These are phyloP conservation scores for Drosophila setifemur DNA, from an alignment of 1,140 invertebrate species.

Conservation along the genomic window DNA sequence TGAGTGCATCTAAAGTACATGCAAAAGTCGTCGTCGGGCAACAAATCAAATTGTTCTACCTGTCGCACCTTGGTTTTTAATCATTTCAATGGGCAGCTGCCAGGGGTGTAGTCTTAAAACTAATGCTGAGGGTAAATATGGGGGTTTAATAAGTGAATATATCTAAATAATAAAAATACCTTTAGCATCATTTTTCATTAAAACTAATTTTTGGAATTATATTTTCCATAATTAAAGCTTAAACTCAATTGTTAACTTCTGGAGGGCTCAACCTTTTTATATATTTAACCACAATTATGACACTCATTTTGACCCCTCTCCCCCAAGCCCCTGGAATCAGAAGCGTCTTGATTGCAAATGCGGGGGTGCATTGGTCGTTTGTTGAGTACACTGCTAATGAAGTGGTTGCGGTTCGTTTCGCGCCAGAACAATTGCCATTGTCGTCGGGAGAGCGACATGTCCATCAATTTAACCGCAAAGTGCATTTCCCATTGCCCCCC, in stretches of 20 bases:
- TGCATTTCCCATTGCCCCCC: constrained; percentile 20
- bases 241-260: no score
- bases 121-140: no score
- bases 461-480: constrained; percentile 69
- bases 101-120: constrained; percentile 19
- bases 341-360: constrained; percentile 6
- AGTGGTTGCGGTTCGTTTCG: constrained; percentile 67
- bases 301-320: background rate
- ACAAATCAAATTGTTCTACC: constrained; percentile 17
- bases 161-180: no score
- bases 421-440: constrained; percentile 69
- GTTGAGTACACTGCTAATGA: constrained; percentile 42
- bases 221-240: no score
- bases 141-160: no score
- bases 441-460: constrained; percentile 63
- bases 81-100: constrained; percentile 5
- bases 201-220: no score
- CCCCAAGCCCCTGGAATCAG: background rate
- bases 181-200: no score
- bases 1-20: constrained; percentile 8
- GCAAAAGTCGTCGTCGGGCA: background rate
- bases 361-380: background rate
- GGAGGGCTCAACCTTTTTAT: no score
- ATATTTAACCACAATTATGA: no score
- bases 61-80: background rate